phyloP scores from a whole-genome alignment of 1,140 invertebrate species.

The Pteromalus puparum region DNA sequence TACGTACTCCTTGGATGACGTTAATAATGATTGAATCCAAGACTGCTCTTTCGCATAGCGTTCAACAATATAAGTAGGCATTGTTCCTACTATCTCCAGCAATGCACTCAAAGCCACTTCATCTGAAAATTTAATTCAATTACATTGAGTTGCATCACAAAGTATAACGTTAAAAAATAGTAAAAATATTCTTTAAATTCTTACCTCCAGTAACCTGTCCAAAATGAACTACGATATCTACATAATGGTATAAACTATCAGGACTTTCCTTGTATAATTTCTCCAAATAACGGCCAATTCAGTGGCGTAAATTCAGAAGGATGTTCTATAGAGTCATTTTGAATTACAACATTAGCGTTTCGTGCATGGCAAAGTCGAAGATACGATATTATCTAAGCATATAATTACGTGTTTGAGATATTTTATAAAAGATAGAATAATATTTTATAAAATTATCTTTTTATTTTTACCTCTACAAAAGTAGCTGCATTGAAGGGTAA shows the following conservation, averaged over 20 bases:
- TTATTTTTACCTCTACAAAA: slow-evolving; percentile 73
- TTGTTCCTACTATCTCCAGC: slow-evolving; percentile 84
- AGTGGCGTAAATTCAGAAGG: slow-evolving; percentile 80
- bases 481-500: slow-evolving; percentile 76
- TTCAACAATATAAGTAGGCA: slow-evolving; percentile 78
- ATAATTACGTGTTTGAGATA: slow-evolving; percentile 36
- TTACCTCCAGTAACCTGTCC: slow-evolving; percentile 79
- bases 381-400: slow-evolving; percentile 84
- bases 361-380: slow-evolving; percentile 83
- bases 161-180: too few relatives aligned
- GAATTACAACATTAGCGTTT: slow-evolving; percentile 73
- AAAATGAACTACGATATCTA: slow-evolving; percentile 80
- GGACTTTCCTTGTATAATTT: slow-evolving; percentile 73
- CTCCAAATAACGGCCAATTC: slow-evolving; percentile 77
- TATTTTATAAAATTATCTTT: neutral
- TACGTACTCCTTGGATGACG: slow-evolving; percentile 85
- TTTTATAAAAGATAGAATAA: slow-evolving; percentile 5
- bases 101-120: slow-evolving; percentile 82
- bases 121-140: slow-evolving; percentile 66
- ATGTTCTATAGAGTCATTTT: slow-evolving; percentile 74
- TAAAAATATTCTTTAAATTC: slow-evolving; percentile 6
- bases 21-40: slow-evolving; percentile 81
- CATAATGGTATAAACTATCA: slow-evolving; percentile 79
- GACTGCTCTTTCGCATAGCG: slow-evolving; percentile 78
- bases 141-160: neutral